phyloP scores from a whole-genome alignment of 2,888 invertebrate species.

The Stenurella melanura region DNA sequence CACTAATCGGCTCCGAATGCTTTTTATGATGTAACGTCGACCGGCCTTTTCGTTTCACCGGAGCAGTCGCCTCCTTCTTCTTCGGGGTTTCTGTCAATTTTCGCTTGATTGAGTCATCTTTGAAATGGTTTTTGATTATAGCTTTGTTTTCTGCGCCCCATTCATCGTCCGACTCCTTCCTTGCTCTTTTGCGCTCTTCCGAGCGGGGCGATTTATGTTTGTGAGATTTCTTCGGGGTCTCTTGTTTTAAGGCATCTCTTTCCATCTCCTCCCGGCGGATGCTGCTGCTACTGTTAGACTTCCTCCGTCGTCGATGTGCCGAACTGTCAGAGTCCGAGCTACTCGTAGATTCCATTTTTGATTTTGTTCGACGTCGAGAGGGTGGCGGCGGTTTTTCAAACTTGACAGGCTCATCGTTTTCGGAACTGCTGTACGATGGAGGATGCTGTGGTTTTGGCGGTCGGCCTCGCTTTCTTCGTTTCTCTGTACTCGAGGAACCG shows the following conservation, averaged over 20 bases:
- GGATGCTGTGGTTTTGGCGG: slow-evolving; percentile 65
- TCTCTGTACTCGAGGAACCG: slow-evolving; percentile 61
- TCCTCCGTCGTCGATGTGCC: slow-evolving; percentile 48
- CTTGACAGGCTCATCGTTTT: slow-evolving; percentile 65
- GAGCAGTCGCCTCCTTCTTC: slow-evolving; percentile 66
- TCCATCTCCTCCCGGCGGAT: slow-evolving; percentile 55
- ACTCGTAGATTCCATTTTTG: slow-evolving; percentile 59
- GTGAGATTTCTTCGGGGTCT: slow-evolving; percentile 57
- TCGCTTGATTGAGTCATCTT: slow-evolving; percentile 58
- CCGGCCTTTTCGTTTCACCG: slow-evolving; percentile 70
- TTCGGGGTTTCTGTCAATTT: slow-evolving; percentile 60
- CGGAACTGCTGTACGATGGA: slow-evolving; percentile 68
- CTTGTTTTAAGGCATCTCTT: slow-evolving; percentile 54
- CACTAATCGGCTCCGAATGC: slow-evolving; percentile 57
- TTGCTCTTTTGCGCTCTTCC: slow-evolving; percentile 54
- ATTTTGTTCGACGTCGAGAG: slow-evolving; percentile 63
- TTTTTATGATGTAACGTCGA: slow-evolving; percentile 61
- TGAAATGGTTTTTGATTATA: slow-evolving; percentile 66
- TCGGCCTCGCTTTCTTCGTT: slow-evolving; percentile 64
- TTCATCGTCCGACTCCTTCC: slow-evolving; percentile 66
- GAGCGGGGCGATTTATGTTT: slow-evolving; percentile 59
- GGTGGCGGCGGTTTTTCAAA: slow-evolving; percentile 65
- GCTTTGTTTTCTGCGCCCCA: slow-evolving; percentile 68
- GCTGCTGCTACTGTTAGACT: slow-evolving; percentile 48
- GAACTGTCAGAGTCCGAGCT: slow-evolving; percentile 63